phyloP scores from a whole-genome alignment of 2,797 vertebrate genomes.

The Hippocampus kuda region DNA sequence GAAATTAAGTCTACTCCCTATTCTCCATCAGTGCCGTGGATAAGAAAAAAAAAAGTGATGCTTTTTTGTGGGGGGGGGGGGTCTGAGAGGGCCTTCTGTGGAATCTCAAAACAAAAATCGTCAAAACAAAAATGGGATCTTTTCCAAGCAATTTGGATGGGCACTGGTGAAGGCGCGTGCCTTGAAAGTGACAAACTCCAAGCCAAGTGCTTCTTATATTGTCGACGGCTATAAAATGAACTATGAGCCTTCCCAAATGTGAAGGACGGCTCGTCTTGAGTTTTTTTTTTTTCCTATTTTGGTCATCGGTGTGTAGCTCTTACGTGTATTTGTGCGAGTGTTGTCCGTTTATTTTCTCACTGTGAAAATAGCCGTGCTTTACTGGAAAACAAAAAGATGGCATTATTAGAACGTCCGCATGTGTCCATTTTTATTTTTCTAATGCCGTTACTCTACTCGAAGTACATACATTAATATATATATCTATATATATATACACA shows the following conservation, averaged over 20 bases:
- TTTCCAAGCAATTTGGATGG: not conserved
- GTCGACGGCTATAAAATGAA: not conserved
- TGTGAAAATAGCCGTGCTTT: slow-evolving; percentile 54
- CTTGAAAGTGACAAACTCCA: not conserved
- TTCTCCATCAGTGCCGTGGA: too few species aligned
- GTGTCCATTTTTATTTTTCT: slow-evolving; percentile 54
- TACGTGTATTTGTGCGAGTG: not conserved
- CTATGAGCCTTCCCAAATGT: too few species aligned
- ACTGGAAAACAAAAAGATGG: slow-evolving; percentile 47
- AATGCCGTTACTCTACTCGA: slow-evolving; percentile 51
- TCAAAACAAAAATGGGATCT: not conserved
- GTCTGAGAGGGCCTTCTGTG: too few species aligned
- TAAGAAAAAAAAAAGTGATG: too few species aligned
- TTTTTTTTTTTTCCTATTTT: not conserved
- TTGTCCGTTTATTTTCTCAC: slow-evolving; percentile 14
- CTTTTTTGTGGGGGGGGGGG: too few species aligned
- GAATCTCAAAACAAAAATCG: too few species aligned
- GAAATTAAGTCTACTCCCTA: too few species aligned
- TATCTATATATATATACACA: slow-evolving; percentile 2
- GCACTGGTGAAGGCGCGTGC: not conserved
- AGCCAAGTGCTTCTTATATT: slow-evolving; percentile 1
- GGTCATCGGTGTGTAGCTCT: not conserved
- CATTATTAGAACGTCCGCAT: slow-evolving; percentile 37
- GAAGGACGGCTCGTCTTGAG: too few species aligned
- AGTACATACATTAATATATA: slow-evolving; percentile 40